Conservation (phyloP, 2,113 vertebrate genomes). For the Anser cygnoides region DNA sequence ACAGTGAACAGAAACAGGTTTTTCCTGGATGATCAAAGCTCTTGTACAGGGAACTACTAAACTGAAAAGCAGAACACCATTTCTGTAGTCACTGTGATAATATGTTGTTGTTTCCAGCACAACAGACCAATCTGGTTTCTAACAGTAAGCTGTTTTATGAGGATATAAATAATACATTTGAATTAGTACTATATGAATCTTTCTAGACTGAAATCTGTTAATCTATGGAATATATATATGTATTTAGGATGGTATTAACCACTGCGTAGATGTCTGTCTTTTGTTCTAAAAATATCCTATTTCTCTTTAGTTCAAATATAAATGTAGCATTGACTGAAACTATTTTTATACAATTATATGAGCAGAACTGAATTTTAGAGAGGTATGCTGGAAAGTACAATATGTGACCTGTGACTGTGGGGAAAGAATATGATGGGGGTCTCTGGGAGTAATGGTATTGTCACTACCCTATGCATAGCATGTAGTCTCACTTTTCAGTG, state of each 20-base stretch:
- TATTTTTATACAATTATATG: not conserved
- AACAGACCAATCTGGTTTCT: not conserved
- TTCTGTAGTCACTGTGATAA: not conserved
- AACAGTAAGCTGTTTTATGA: slow-evolving; percentile 1
- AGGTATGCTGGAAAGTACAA: not conserved
- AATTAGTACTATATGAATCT: not conserved
- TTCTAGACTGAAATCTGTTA: slow-evolving; percentile 24
- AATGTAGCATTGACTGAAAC: not conserved
- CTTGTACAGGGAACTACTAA: not conserved
- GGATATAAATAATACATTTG: slow-evolving; percentile 24
- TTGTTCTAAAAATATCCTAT: not conserved
- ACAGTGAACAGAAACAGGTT: not conserved
- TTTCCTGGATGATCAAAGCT: not conserved
- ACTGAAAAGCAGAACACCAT: not conserved
- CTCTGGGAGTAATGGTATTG: not conserved
- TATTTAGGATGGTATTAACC: not conserved
- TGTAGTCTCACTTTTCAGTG: not conserved
- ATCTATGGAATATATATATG: not conserved
- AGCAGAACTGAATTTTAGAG: not conserved
- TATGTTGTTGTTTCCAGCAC: slow-evolving; percentile 2
- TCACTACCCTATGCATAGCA: not conserved
- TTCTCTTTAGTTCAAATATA: not conserved
- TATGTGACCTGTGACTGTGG: not conserved
- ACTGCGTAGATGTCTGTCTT: not conserved
- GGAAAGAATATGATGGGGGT: not conserved